These are phyloP conservation scores for Brachystomella parvula DNA, from an alignment of 1,140 invertebrate genomes.

Conservation along the genomic window DNA sequence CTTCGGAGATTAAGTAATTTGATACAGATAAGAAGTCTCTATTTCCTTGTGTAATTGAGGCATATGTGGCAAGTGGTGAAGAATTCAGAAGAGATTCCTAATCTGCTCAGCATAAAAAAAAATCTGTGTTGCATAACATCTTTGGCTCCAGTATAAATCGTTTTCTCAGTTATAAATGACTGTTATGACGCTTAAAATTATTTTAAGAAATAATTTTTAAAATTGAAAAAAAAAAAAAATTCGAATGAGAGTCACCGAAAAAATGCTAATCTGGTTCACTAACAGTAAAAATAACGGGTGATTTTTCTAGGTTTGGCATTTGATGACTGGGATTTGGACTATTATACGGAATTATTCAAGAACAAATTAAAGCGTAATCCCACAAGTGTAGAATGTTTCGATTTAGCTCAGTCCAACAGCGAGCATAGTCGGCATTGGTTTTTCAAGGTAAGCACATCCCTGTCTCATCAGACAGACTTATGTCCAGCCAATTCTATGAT, in stretches of 20 bases:
- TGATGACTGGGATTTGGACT: slow-evolving; percentile 78
- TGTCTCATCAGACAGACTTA: slow-evolving; percentile 7
- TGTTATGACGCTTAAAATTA: no score
- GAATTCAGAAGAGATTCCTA: no score
- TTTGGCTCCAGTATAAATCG: no score
- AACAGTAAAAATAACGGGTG: not conserved
- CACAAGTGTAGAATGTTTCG: slow-evolving; percentile 95
- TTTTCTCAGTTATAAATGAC: no score
- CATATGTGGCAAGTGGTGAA: no score
- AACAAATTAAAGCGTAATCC: slow-evolving; percentile 81
- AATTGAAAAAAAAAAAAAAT: no score
- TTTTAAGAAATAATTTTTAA: no score
- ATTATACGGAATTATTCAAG: slow-evolving; percentile 72
- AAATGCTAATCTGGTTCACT: not conserved
- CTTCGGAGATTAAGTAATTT: not conserved
- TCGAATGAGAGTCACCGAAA: not conserved
- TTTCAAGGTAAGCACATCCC: slow-evolving; percentile 53
- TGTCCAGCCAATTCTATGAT: not conserved
- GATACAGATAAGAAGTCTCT: not conserved
- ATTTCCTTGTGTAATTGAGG: no score
- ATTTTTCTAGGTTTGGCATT: slow-evolving; percentile 63
- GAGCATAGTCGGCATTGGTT: slow-evolving; percentile 91
- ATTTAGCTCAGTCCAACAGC: slow-evolving; percentile 96
- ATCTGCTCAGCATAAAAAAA: no score
- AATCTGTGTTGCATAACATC: no score